Evolutionary conservation across 1,140 invertebrate species (phyloP).

Genomic region (Dendroctonus ponderosae): DNA sequence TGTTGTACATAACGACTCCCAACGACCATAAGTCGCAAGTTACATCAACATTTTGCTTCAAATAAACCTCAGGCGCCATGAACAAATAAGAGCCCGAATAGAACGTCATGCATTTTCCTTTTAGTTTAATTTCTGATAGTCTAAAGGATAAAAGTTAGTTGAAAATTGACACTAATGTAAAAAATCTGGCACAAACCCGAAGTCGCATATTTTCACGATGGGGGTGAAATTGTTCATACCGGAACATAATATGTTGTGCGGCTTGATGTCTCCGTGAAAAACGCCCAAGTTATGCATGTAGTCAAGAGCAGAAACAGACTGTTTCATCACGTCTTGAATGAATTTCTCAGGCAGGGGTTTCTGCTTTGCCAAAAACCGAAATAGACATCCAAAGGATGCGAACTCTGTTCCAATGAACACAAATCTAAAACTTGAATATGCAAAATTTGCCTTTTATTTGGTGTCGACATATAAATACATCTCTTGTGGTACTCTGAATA

Average conservation of each 20-base stretch:
- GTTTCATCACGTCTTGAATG: slow-evolving; percentile 21
- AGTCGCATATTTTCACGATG: slow-evolving; percentile 27
- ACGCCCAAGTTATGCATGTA: slow-evolving; percentile 21
- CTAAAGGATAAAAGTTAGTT: slow-evolving; percentile 17
- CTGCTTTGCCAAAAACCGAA: neutral
- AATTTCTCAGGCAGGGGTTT: neutral
- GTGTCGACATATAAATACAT: neutral
- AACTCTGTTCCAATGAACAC: slow-evolving; percentile 27
- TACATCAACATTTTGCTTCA: slow-evolving; percentile 13
- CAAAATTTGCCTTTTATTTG: neutral
- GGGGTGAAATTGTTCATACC: neutral
- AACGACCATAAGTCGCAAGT: slow-evolving; percentile 32
- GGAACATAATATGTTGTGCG: slow-evolving; percentile 19
- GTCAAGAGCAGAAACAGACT: slow-evolving; percentile 18
- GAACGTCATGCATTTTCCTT: neutral
- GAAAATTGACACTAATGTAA: neutral
- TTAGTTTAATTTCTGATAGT: slow-evolving; percentile 19
- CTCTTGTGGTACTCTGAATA: no score
- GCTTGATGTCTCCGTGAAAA: slow-evolving; percentile 31
- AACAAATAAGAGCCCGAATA: slow-evolving; percentile 24
- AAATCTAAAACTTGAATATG: slow-evolving; percentile 17
- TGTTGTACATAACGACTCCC: slow-evolving; percentile 28
- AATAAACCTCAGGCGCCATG: slow-evolving; percentile 30
- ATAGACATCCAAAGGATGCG: slow-evolving; percentile 8
- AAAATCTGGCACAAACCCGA: slow-evolving; percentile 22